These are phyloP conservation scores for Pomatorhinus ruficollis DNA, from an alignment of 2,113 vertebrate species.

Conservation along the genomic window DNA sequence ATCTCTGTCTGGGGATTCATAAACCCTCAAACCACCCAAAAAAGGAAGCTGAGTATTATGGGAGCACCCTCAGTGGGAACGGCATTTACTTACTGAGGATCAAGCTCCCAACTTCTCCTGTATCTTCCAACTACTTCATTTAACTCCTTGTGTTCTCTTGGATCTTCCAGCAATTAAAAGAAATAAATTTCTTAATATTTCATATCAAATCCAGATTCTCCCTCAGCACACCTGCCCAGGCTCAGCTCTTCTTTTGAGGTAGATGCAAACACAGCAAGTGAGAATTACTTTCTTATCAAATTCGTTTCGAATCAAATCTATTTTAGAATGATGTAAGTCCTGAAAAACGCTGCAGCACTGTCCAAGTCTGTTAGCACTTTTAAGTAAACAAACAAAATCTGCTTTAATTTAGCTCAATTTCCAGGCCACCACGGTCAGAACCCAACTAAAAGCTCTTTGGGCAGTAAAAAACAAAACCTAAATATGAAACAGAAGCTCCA, in stretches of 20 bases:
- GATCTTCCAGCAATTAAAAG: not conserved
- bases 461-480: constrained; percentile 17
- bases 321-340: not conserved
- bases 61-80: not conserved
- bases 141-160: not conserved
- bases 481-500: constrained; percentile 35
- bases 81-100: not conserved
- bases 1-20: not conserved
- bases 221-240: not conserved
- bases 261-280: not conserved
- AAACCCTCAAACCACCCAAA: not conserved
- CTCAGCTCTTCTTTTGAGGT: not conserved
- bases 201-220: not conserved
- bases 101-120: not conserved
- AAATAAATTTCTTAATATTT: not conserved
- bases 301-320: not conserved
- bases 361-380: not conserved
- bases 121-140: not conserved
- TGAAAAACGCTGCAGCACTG: not conserved
- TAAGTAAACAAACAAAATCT: constrained; percentile 33
- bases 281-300: not conserved
- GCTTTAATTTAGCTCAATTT: constrained; percentile 37
- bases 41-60: not conserved
- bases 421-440: not conserved
- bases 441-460: not conserved